Evolutionary conservation across 2,113 vertebrate genomes (phyloP), one percentile per base, ranked within the genome.

Genomic region (Bos indicus): DNA sequence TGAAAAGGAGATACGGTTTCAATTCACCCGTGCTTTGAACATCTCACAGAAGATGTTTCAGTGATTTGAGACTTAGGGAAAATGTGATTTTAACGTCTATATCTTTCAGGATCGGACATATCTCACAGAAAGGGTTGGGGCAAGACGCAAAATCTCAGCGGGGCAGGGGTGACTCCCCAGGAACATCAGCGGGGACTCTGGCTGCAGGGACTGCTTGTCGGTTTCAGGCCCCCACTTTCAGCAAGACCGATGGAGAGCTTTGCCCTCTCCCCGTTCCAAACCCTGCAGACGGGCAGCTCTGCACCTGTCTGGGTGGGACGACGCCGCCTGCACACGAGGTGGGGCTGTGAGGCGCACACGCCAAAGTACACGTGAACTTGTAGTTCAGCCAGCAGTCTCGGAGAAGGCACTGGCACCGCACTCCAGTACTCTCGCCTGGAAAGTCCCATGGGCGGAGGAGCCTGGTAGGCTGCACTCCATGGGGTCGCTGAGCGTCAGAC

Each of bases 321-420:
- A 5, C 21, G 0, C 2, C 12, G 1, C 10, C 60, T 28, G 7
- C 14, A 23, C 46, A 1, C 1, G 30, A 4, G 30, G 16, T 3
- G 1, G 23, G 56, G 36, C 2, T 67, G 23, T 7, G 33, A 30
- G 2, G 2, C 13, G 2, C 6, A 2, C 46, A 85, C 4, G 2
- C 3, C 4, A 4, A 4, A 28, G 2, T 21, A 25, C 59, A 25
- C 21, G 33, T 4, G 14, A n/a, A 74, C 11, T 12, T 12, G 2
- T 1, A 12, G 84, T 12, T 67, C 1, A 8, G 28, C 30, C 2
- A 11, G 4, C 1, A 1, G 48, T 54, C 80, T 30, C 11, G 11
- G 48, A 48, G 48, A 48, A 48, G 48, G 48, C 48, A 48, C 48
- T 48, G 48, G 48, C 48, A 48, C 48, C 48, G 11, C 48, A 48